Percentiles rank a stretch among this genome's conserved stretches.
These are phyloP conservation scores for Lota lota DNA, from an alignment of 2,113 vertebrate genomes.

Conservation along the genomic window DNA sequence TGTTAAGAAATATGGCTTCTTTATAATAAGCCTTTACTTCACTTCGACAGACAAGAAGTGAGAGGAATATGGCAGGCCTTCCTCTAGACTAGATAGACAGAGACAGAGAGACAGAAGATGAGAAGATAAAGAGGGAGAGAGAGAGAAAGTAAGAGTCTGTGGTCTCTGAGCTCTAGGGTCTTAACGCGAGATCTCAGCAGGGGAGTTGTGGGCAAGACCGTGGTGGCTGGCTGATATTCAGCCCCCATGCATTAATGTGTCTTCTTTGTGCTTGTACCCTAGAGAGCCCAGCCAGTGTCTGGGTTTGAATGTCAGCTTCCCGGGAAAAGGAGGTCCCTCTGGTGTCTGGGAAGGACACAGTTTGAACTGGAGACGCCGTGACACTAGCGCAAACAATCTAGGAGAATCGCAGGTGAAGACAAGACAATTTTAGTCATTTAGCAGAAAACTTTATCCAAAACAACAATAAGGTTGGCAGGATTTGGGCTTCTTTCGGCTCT, in stretches of 20 bases:
- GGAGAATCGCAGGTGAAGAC: too few relatives aligned
- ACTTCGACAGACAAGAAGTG: neutral
- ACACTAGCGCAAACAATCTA: too few relatives aligned
- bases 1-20: too few relatives aligned
- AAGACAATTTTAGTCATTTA: too few relatives aligned
- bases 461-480: too few relatives aligned
- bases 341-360: constrained; percentile 16
- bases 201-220: constrained; percentile 35
- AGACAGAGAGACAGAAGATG: neutral
- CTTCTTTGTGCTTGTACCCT: constrained; percentile 43
- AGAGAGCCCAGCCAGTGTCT: constrained; percentile 45
- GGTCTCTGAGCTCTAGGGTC: constrained; percentile 25
- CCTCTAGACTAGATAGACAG: neutral
- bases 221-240: constrained; percentile 36
- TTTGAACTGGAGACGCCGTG: too few relatives aligned
- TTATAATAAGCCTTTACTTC: too few relatives aligned
- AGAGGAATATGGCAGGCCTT: neutral
- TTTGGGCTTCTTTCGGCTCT: too few relatives aligned
- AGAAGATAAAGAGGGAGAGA: neutral
- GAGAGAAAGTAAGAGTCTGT: neutral
- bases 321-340: constrained; percentile 44
- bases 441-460: too few relatives aligned
- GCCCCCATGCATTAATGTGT: constrained; percentile 32
- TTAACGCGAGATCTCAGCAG: constrained; percentile 51
- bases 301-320: constrained; percentile 45